These are phyloP conservation scores for Antechinus flavipes DNA, from an alignment of 2,113 vertebrate species.

Conservation along the genomic window DNA sequence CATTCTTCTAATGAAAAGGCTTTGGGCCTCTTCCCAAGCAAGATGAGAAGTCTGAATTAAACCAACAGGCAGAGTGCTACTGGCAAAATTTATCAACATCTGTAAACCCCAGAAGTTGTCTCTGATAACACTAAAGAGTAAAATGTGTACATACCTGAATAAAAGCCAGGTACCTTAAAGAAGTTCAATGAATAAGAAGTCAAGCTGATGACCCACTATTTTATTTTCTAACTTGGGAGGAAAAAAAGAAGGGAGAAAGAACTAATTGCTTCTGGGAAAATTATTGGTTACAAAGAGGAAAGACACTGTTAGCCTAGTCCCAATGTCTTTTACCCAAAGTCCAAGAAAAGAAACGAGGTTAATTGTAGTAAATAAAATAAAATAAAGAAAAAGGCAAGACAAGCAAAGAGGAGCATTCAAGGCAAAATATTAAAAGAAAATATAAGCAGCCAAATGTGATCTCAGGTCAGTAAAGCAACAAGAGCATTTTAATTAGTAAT, in stretches of 20 bases:
- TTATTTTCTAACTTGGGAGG: background rate
- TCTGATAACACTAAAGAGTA: background rate
- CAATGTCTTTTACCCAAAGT: background rate
- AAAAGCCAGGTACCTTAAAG: conserved; percentile 37
- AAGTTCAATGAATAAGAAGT: background rate
- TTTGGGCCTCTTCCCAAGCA: background rate
- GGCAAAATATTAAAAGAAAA: background rate
- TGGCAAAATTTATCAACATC: background rate
- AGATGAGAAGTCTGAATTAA: background rate
- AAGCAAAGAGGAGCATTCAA: background rate
- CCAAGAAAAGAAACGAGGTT: background rate
- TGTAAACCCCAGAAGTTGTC: background rate
- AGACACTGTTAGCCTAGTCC: background rate
- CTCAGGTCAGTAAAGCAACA: background rate
- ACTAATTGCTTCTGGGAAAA: background rate
- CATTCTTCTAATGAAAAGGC: background rate
- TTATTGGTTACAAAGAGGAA: background rate
- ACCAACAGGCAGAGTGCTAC: background rate
- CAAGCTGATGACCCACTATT: background rate
- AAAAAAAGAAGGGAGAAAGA: background rate
- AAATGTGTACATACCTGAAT: background rate
- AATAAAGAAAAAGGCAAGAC: background rate
- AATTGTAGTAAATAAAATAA: background rate
- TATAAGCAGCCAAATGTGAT: background rate
- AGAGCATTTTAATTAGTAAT: background rate